Percentiles rank a stretch among this genome's conserved stretches.
Evolutionary conservation across 92 coral and sea anemone genomes (phyloP).

Genomic region (Palythoa heliodiscus): DNA sequence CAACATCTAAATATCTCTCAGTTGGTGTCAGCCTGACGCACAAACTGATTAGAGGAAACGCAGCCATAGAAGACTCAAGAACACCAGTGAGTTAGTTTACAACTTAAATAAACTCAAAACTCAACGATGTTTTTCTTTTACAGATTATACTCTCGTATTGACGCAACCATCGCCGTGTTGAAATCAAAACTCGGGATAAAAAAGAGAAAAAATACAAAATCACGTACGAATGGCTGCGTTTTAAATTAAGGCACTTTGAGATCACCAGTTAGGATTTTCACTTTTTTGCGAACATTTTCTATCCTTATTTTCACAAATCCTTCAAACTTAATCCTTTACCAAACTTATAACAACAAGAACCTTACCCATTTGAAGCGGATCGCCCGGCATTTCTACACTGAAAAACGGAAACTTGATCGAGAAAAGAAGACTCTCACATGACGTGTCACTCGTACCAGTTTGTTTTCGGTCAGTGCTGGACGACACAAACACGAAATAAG

Average conservation of each 20-base stretch:
- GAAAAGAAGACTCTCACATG: constrained; percentile 62
- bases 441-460: constrained; percentile 77
- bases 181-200: constrained; percentile 2
- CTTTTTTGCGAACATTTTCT: constrained; percentile 9
- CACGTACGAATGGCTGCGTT: constrained; percentile 5
- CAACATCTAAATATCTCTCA: background rate
- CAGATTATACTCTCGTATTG: background rate
- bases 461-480: constrained; percentile 36
- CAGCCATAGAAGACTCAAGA: background rate
- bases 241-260: background rate
- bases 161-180: background rate
- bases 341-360: constrained; percentile 1
- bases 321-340: background rate
- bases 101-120: background rate
- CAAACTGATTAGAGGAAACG: background rate
- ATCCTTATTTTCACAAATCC: background rate
- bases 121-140: background rate
- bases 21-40: constrained; percentile 28
- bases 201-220: constrained; percentile 18
- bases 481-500: background rate
- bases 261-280: constrained; percentile 30
- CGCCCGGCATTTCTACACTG: constrained; percentile 86
- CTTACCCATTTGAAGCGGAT: constrained; percentile 91
- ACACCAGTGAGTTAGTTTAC: background rate
- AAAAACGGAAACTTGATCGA: constrained; percentile 49